Conservation (phyloP, 2,113 vertebrate species). For the Raphicerus campestris region DNA sequence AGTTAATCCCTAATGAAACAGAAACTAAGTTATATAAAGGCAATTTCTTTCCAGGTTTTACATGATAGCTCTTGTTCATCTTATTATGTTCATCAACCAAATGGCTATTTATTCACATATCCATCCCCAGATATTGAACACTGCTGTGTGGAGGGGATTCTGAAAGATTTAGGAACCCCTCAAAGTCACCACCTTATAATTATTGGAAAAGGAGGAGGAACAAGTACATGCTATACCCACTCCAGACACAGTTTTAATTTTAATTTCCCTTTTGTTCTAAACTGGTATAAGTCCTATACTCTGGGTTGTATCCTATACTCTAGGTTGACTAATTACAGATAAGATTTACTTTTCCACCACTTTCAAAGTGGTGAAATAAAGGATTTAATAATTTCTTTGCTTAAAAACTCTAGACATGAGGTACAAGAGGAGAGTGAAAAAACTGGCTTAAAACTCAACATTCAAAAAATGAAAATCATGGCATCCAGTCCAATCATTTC, state of each 20-base stretch:
- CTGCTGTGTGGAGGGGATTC: background rate
- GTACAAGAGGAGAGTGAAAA: background rate
- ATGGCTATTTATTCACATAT: slow-evolving; percentile 60
- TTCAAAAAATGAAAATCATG: background rate
- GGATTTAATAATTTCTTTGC: background rate
- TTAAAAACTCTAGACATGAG: background rate
- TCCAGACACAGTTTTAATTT: background rate
- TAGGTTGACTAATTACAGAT: background rate
- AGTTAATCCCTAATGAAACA: slow-evolving; percentile 79
- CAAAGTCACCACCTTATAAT: background rate
- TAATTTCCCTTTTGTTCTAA: background rate
- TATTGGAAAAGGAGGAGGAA: background rate
- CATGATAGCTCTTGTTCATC: slow-evolving; percentile 69
- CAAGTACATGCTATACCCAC: background rate
- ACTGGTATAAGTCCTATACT: background rate
- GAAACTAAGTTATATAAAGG: slow-evolving; percentile 76
- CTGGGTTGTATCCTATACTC: background rate
- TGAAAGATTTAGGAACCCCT: background rate
- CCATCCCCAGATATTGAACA: background rate
- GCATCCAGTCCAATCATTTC: background rate
- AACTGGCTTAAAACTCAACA: background rate
- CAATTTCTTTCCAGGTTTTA: slow-evolving; percentile 73
- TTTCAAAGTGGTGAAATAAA: slow-evolving; percentile 8
- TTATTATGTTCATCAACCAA: slow-evolving; percentile 75
- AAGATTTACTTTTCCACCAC: background rate